A percentile compares a stretch with the other conserved stretches of the same genome.
Conservation (phyloP, 2,113 vertebrate genomes). For the Lepus americanus region DNA sequence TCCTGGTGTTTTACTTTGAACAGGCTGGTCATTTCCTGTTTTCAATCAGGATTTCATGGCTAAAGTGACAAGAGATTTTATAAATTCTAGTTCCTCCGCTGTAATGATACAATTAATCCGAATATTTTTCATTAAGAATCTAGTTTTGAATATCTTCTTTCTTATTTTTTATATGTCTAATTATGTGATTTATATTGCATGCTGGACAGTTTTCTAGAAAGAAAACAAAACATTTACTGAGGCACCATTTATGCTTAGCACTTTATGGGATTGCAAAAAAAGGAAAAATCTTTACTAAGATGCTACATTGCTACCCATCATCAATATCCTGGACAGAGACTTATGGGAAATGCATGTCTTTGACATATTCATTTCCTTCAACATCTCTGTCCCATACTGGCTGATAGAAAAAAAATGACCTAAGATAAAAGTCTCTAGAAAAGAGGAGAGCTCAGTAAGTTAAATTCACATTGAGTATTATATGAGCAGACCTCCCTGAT, state of each 20-base stretch:
- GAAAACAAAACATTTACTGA: neutral
- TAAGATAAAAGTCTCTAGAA: neutral
- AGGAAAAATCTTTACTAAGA: neutral
- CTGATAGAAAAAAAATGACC: neutral
- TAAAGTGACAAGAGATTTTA: neutral
- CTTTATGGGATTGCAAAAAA: neutral
- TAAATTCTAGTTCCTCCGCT: neutral
- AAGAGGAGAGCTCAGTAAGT: neutral
- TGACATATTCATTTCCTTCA: neutral
- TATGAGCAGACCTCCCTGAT: neutral
- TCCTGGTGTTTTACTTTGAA: neutral
- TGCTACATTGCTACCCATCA: neutral
- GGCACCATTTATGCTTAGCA: neutral
- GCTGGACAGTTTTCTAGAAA: neutral
- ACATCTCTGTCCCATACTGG: too few species aligned
- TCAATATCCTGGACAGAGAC: neutral
- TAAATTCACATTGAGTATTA: neutral
- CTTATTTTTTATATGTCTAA: neutral
- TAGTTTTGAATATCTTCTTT: constrained; percentile 1
- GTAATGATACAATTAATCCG: neutral
- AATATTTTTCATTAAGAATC: neutral
- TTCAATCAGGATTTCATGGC: neutral
- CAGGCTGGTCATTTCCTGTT: neutral
- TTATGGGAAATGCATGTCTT: neutral
- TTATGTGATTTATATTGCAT: neutral